Base-by-base conservation (phyloP, 2,113 vertebrate species). In the Sporophila hypoxantha region DNA sequence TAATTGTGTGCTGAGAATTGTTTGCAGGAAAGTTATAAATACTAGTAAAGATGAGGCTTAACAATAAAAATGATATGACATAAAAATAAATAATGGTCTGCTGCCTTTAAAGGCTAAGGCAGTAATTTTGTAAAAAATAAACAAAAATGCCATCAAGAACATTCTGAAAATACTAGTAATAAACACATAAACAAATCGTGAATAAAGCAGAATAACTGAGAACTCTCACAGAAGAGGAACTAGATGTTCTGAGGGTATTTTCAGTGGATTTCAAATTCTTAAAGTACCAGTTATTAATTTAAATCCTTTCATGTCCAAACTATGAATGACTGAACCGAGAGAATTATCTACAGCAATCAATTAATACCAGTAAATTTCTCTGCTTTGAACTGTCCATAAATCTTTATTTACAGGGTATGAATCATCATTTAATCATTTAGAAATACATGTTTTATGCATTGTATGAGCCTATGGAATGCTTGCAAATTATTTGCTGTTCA, bases 71-170 rank as follows among this genome's bases (percentile, higher is more conserved):
- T 52, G 56, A 78, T 70, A 74, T 76, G n/a, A 62, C 49, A 67
- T 64, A 65, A 92, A 92, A 91, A 87, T 81, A 93, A 91, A 93
- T 84, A 85, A 89, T 65, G 9, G 4, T 56, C 23, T 94, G 32
- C 55, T 89, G 36, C 42, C 37, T 88, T 88, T 75, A 88, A 89
- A 50, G 50, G 14, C 14, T 90, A 67, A 85, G 14, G 59, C 73
- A 83, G 55, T 49, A 76, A 91, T 88, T 91, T 94, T 91, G 50
- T 80, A 62, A 78, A 80, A 93, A 90, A 91, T 39, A 85, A 64
- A 82, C 18, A 57, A 59, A 85, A 95, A 90, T 56, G 29, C 3
- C 42, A 85, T 65, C 67, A 85, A 67, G 42, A 91, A 39, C 22
- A 44, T 92, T 75, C 62, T 83, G 73, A 50, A 87, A 90, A 79